Evolutionary conservation across 2,888 invertebrate genomes (phyloP).

Genomic region (Steinernema scapterisci): DNA sequence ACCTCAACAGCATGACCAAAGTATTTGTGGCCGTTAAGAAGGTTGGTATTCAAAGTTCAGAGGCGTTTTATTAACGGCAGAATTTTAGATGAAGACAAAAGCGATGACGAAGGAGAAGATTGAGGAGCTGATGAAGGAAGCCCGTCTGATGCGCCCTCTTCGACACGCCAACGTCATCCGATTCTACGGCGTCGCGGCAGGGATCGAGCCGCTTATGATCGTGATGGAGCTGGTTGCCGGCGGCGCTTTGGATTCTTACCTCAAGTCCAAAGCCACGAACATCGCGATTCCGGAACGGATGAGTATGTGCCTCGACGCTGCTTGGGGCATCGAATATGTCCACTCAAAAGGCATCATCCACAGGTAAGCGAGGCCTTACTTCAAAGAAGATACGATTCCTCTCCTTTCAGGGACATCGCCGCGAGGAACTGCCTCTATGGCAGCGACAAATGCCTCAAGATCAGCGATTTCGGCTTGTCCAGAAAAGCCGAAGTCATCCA

Average conservation of each 20-base stretch:
- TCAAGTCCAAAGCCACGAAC: constrained; percentile 22
- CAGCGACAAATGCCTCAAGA: neutral
- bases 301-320: constrained; percentile 37
- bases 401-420: neutral
- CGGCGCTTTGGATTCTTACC: constrained; percentile 39
- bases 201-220: constrained; percentile 97
- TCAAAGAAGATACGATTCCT: neutral
- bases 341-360: constrained; percentile 33
- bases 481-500: neutral
- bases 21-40: constrained; percentile 35
- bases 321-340: constrained; percentile 33
- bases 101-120: constrained; percentile 40
- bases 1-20: too few species aligned
- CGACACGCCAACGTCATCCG: constrained; percentile 94
- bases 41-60: neutral
- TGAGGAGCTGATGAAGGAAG: constrained; percentile 73
- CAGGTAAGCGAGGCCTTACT: too few species aligned
- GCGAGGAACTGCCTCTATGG: constrained; percentile 31
- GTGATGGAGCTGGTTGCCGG: constrained; percentile 87
- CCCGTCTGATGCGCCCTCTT: constrained; percentile 91
- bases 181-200: constrained; percentile 93
- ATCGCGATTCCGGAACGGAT: constrained; percentile 34
- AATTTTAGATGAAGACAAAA: constrained; percentile 36
- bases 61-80: neutral
- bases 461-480: constrained; percentile 17